Evolutionary conservation across 2,888 invertebrate genomes (phyloP).

Genomic region (Synanthedon formicaeformis): DNA sequence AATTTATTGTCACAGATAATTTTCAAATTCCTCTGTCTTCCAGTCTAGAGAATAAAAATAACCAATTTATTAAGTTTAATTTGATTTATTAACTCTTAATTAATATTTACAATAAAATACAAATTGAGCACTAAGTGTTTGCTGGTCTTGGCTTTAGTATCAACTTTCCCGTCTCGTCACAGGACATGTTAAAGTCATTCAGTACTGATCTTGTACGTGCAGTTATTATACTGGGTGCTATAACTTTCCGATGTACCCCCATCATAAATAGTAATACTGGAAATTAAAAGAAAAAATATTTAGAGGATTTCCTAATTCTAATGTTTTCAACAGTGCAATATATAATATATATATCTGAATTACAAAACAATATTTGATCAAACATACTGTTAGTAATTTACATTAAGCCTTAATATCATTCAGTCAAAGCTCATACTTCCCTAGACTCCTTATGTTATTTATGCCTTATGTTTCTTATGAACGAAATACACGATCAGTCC

Average conservation of each 20-base stretch:
- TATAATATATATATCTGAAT: no score
- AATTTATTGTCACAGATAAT: no score
- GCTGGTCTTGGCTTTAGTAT: slow-evolving; percentile 90
- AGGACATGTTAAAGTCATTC: slow-evolving; percentile 97
- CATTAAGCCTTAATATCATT: no score
- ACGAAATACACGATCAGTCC: no score
- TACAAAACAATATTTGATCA: no score
- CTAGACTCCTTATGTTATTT: no score
- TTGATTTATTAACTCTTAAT: slow-evolving; percentile 36
- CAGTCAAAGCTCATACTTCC: no score
- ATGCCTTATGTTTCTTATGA: no score
- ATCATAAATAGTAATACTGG: slow-evolving; percentile 86
- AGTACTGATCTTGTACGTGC: slow-evolving; percentile 90
- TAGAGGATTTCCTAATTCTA: not conserved
- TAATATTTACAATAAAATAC: slow-evolving; percentile 30
- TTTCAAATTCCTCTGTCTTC: no score
- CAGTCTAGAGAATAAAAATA: no score
- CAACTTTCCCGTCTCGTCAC: slow-evolving; percentile 96
- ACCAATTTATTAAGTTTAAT: not conserved
- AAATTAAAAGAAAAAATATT: slow-evolving; percentile 11
- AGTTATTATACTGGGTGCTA: slow-evolving; percentile 96
- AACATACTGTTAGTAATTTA: no score
- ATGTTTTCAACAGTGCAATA: not conserved
- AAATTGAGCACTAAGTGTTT: slow-evolving; percentile 26
- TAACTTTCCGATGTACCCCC: slow-evolving; percentile 96